Evolutionary conservation across 2,888 invertebrate species (phyloP), one percentile per base, ranked within the genome.

Genomic region (Zygothrica quintamaculata): DNA sequence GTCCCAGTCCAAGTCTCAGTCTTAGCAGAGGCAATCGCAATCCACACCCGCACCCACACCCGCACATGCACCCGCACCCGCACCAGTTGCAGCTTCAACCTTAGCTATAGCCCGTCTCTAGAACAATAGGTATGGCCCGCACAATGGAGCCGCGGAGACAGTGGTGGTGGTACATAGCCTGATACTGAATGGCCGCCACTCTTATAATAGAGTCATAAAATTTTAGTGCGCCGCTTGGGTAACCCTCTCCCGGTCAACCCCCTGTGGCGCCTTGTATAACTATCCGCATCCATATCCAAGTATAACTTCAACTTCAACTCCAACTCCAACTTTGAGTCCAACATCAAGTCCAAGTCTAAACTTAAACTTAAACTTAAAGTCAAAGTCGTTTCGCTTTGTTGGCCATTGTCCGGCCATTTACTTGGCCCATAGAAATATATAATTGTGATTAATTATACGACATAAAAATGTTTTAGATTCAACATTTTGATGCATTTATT

Each of bases 131-230:
- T 39, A 39, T 44, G 55, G 43, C 42, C 44, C 52, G 59, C 66
- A 80, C 84, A 80, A 81, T 77, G 61, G 51, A 72, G 64, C 44
- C 46, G 55, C 39, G 42, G 44, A 42, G 34, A 13, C 25, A 29
- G 29, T 44, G 42, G 47, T 44, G 42, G 47, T 31, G 59, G 56
- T 52, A 58, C 48, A 47, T 39, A 57, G 58, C 59, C 64, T 70
- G 67, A 26, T 51, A 59, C 71, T 65, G 77, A 73, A 71, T 74
- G 77, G 65, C 81, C 79, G 72, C 76, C 76, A 80, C 84, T 76
- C 79, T 84, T 82, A 86, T 84, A 84, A 84, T 84, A 84, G 85
- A 84, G 84, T 84, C 85, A 84, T 84, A 84, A 84, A 84, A 78
- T 84, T 84, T 84, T 84, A 84, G 84, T 84, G 81, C 74, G 68